A percentile compares a stretch with the other conserved stretches of the same genome.
Evolutionary conservation across 2,797 vertebrate species (phyloP).

Genomic region (Somateria mollissima): DNA sequence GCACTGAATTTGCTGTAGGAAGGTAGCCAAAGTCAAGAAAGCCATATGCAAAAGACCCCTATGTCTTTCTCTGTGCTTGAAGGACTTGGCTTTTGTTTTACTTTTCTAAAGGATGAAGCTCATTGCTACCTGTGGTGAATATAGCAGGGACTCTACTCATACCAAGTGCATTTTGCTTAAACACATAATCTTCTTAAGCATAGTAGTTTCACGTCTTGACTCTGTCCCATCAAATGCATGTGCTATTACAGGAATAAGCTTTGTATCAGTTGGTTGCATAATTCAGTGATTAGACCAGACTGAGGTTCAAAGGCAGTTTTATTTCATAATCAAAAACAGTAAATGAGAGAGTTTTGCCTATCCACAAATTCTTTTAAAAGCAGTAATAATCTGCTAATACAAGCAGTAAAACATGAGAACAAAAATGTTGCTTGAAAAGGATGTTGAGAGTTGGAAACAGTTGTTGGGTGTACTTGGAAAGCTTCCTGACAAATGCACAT

Average conservation of each 20-base stretch:
- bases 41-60: background rate
- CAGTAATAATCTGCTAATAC: background rate
- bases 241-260: background rate
- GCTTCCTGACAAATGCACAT: background rate
- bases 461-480: background rate
- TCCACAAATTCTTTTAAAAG: background rate
- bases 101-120: background rate
- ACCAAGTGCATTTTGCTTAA: background rate
- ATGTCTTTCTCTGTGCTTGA: conserved; percentile 1
- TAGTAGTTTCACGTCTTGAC: background rate
- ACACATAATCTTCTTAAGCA: conserved; percentile 13
- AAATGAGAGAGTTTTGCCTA: background rate
- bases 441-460: background rate
- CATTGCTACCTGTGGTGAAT: conserved; percentile 18
- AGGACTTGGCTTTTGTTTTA: background rate
- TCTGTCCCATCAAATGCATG: background rate
- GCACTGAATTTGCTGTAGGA: background rate
- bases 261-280: background rate
- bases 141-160: background rate
- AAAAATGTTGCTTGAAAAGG: background rate
- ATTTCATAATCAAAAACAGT: background rate
- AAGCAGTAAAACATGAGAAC: background rate
- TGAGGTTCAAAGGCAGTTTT: background rate
- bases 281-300: background rate
- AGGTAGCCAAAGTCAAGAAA: conserved; percentile 13